Percentiles rank a stretch among this genome's conserved stretches.
phyloP scores from a whole-genome alignment of 2,888 invertebrate species.

The Drosophila pullipes region DNA sequence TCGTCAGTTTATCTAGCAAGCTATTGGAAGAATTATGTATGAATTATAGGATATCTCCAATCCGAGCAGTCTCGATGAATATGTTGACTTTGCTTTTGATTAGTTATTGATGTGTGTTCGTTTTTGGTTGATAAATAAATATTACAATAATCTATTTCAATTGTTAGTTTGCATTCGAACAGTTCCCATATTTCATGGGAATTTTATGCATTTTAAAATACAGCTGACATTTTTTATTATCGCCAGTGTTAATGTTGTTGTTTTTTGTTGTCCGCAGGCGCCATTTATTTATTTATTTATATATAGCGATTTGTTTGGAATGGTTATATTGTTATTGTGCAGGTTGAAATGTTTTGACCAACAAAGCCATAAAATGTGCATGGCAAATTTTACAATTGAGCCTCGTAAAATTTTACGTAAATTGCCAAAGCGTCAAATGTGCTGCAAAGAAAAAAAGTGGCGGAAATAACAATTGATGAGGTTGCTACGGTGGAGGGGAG shows the following conservation, averaged over 20 bases:
- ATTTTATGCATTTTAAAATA: conserved; percentile 52
- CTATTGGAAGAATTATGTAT: not conserved
- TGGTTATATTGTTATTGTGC: conserved; percentile 48
- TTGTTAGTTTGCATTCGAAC: conserved; percentile 28
- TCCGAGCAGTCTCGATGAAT: not conserved
- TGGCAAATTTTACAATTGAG: conserved; percentile 66
- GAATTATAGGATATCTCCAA: not conserved
- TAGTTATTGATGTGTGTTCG: not conserved
- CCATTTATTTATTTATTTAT: conserved; percentile 58
- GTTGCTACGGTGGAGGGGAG: not conserved
- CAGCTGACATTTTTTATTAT: conserved; percentile 31
- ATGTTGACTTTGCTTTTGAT: conserved; percentile 5
- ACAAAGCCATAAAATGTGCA: conserved; percentile 65
- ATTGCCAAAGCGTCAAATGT: conserved; percentile 56
- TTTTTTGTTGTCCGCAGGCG: conserved; percentile 6
- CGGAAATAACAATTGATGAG: conserved; percentile 9
- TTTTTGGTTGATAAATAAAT: conserved; percentile 32
- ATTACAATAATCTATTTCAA: conserved; percentile 45
- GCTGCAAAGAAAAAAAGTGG: conserved; percentile 33
- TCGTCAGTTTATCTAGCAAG: not conserved
- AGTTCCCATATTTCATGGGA: conserved; percentile 48
- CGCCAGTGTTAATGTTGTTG: conserved; percentile 25
- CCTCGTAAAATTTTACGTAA: conserved; percentile 68
- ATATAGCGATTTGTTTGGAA: conserved; percentile 48
- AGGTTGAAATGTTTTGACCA: conserved; percentile 59